Evolutionary conservation across 1,140 invertebrate genomes (phyloP).

Genomic region (Dendroctonus valens): DNA sequence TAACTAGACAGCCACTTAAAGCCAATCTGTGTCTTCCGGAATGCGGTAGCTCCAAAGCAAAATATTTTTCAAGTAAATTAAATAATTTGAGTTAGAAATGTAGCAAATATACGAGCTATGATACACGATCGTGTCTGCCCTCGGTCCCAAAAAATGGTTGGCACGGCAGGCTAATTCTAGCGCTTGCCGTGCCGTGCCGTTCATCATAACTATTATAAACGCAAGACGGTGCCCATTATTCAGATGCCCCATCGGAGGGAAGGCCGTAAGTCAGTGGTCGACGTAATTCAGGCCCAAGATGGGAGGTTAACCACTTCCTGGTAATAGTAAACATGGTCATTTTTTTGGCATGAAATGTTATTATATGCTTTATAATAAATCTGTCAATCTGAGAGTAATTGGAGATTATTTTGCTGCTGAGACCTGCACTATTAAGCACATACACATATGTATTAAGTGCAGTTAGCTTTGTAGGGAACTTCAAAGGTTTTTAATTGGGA

Average conservation of each 20-base stretch:
- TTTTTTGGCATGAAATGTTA: slow-evolving; percentile 7
- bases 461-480: neutral
- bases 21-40: no score
- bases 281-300: slow-evolving; percentile 28
- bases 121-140: slow-evolving; percentile 19
- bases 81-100: no score
- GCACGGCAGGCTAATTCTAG: slow-evolving; percentile 32
- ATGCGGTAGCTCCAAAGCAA: no score
- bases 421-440: no score
- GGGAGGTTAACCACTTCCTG: slow-evolving; percentile 27
- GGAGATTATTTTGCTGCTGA: neutral
- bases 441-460: neutral
- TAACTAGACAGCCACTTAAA: no score
- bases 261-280: slow-evolving; percentile 32
- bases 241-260: slow-evolving; percentile 28
- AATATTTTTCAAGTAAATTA: no score
- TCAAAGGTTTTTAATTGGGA: no score
- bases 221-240: slow-evolving; percentile 27
- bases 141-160: slow-evolving; percentile 23
- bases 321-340: slow-evolving; percentile 12
- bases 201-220: slow-evolving; percentile 31
- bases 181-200: slow-evolving; percentile 25
- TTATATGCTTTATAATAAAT: slow-evolving; percentile 13
- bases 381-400: slow-evolving; percentile 7
- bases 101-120: neutral